These are phyloP conservation scores for Eucidaris tribuloides DNA, from an alignment of 35 echinoderm and acorn worm genomes.

Conservation along the genomic window DNA sequence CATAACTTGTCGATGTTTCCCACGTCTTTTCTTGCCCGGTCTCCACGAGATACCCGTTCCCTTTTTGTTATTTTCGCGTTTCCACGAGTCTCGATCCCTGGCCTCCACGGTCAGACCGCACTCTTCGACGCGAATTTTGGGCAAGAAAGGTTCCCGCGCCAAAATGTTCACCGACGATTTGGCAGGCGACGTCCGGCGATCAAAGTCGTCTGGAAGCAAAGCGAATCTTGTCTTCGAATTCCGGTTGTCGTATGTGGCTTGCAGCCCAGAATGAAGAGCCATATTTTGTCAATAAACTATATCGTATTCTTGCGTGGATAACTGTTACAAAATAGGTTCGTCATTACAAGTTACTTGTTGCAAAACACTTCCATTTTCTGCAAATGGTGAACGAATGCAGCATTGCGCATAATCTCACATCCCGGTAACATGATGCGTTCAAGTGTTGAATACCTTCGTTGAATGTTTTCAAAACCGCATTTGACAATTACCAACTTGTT, in stretches of 20 bases:
- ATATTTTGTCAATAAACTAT: too few relatives aligned
- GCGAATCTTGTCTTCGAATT: neutral
- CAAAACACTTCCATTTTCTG: too few relatives aligned
- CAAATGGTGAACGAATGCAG: too few relatives aligned
- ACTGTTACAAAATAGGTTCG: too few relatives aligned
- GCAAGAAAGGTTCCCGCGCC: neutral
- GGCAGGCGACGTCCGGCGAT: neutral
- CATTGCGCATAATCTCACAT: too few relatives aligned
- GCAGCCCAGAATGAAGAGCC: neutral
- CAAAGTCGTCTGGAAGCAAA: neutral
- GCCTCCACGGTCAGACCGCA: conserved; percentile 54
- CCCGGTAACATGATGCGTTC: too few relatives aligned
- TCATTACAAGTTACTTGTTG: too few relatives aligned
- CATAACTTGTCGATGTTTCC: neutral
- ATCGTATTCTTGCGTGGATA: too few relatives aligned
- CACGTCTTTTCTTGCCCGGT: neutral
- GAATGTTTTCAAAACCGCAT: too few relatives aligned
- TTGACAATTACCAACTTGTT: too few relatives aligned
- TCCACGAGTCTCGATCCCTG: neutral
- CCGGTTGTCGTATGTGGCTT: neutral
- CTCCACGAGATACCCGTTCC: neutral
- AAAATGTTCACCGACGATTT: neutral
- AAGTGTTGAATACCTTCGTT: too few relatives aligned
- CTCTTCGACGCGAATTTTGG: conserved; percentile 51
- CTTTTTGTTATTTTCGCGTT: neutral